Evolutionary conservation across 2,797 vertebrate species (phyloP).

Genomic region (Malacoraja senta): DNA sequence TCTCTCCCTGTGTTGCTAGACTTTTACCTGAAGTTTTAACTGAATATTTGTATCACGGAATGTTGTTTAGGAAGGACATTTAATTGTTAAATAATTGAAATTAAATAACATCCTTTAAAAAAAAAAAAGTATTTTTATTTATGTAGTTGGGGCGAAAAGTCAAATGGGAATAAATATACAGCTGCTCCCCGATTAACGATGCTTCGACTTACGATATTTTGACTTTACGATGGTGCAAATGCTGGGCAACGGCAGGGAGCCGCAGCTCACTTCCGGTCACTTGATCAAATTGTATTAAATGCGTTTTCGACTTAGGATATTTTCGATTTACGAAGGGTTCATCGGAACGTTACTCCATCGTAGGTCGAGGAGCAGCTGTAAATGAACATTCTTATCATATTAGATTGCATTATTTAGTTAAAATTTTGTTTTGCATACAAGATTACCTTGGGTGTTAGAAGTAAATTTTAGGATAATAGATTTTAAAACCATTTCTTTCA

Average conservation of each 20-base stretch:
- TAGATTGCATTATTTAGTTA: not conserved
- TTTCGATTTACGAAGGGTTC: too few species aligned
- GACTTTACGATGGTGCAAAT: too few species aligned
- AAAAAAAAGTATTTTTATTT: too few species aligned
- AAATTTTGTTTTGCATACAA: not conserved
- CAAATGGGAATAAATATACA: not conserved
- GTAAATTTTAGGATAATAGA: not conserved
- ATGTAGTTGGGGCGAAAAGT: not conserved
- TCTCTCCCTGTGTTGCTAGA: not conserved
- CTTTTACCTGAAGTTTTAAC: not conserved
- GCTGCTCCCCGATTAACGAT: too few species aligned
- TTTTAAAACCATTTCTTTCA: not conserved
- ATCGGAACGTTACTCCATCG: too few species aligned
- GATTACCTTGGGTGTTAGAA: not conserved
- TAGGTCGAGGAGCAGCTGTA: too few species aligned
- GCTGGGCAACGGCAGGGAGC: too few species aligned
- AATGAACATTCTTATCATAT: not conserved
- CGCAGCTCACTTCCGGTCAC: too few species aligned
- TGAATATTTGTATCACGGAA: not conserved
- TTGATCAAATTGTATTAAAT: too few species aligned
- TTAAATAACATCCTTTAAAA: not conserved
- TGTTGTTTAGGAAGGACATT: not conserved
- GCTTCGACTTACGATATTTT: too few species aligned
- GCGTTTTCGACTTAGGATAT: too few species aligned
- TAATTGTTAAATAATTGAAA: not conserved